Base-by-base conservation (phyloP, 2,113 vertebrate genomes). In the Neopipo cinnamomea region DNA sequence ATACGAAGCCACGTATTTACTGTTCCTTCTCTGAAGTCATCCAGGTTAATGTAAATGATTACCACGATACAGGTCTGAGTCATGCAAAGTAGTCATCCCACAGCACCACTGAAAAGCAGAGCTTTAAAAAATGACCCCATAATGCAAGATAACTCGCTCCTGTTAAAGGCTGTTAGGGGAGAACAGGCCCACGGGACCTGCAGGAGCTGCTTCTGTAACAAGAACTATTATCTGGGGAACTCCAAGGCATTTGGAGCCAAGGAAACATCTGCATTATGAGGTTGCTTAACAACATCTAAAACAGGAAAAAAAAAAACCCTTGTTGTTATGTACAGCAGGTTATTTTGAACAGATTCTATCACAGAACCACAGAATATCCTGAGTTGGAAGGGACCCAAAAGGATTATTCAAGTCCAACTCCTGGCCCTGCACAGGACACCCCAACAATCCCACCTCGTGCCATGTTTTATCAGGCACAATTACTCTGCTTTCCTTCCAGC, bases 201-300 rank as follows among this genome's bases (percentile, higher is more conserved):
- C 49, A 75, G 63, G 68, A 79, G 74, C 42, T 53, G 27, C 39
- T 87, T 9, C 20, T 76, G 46, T 56, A 83, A 87, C 46, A 85
- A 59, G 56, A 89, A 46, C n/a, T 31, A 85, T 73, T 71, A 84
- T 31, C 72, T 37, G 62, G 75, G 81, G 76, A 59, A 87, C 65
- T 67, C 55, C 13, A 27, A 23, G 33, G 62, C 63, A 65, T n/a
- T 61, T 55, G 76, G 79, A 96, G 84, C 59, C 67, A 87, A 62
- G 42, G 80, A 90, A 82, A 94, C 88, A 93, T 65, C 83, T 72
- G 83, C 72, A 85, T 58, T 82, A 35, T 50, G 58, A 89, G 47
- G 63, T 3, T 89, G 87, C 87, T 91, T 85, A 91, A 92, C 66
- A 87, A 80, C 74, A 76, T 20, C 85, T 72, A 55, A 89, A 90